These are phyloP conservation scores for Cyphomyrus plagiostoma DNA, from an alignment of 2,113 vertebrate species.

Conservation along the genomic window DNA sequence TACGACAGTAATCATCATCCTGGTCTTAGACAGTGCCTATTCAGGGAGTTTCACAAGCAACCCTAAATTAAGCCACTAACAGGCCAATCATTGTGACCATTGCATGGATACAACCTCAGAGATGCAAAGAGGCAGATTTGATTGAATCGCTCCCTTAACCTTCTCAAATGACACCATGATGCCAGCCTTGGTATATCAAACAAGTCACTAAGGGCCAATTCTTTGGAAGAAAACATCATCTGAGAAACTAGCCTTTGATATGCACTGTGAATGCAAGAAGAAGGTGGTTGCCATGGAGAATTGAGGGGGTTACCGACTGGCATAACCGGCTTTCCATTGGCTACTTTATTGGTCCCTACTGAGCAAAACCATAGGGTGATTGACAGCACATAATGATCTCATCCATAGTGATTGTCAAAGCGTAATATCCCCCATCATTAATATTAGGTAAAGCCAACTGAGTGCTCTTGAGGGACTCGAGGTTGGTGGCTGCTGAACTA, in stretches of 20 bases:
- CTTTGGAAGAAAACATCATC: background rate
- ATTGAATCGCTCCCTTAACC: background rate
- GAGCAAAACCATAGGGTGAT: background rate
- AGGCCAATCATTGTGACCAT: background rate
- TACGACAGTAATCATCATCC: background rate
- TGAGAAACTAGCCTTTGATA: background rate
- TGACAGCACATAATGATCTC: background rate
- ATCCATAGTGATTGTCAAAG: background rate
- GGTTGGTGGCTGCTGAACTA: background rate
- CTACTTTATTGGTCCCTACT: background rate
- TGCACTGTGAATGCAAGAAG: background rate
- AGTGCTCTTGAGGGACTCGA: background rate
- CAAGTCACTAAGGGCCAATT: background rate
- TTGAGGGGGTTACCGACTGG: background rate
- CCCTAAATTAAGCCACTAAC: background rate
- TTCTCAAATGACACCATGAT: background rate
- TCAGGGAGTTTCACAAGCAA: background rate
- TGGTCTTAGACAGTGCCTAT: background rate
- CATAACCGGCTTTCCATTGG: background rate
- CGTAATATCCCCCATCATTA: background rate
- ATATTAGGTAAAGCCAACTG: background rate
- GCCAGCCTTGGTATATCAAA: background rate
- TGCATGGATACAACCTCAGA: background rate
- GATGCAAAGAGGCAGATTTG: background rate
- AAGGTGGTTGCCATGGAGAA: background rate